Conservation (phyloP, 2,888 invertebrate genomes). For the Drosophila kambysellisi region DNA sequence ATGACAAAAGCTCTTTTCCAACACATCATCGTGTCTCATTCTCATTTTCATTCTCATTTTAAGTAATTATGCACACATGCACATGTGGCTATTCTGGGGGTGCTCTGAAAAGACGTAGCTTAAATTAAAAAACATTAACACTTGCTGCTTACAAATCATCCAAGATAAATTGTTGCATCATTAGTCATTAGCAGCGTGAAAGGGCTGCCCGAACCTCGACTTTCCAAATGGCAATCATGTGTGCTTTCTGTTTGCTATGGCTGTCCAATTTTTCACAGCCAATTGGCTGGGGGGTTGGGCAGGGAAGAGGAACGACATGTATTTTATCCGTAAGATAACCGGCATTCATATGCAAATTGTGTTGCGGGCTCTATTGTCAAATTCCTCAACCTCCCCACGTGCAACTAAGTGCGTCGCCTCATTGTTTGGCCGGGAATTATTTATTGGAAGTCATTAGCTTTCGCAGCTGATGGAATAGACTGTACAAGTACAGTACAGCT, state of each 20-base stretch:
- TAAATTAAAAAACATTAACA: constrained; percentile 69
- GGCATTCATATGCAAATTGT: constrained; percentile 61
- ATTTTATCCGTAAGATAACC: constrained; percentile 29
- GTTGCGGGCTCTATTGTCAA: constrained; percentile 33
- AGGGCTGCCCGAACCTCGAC: constrained; percentile 33
- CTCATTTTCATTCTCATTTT: constrained; percentile 11
- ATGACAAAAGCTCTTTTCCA: constrained; percentile 70
- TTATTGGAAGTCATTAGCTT: constrained; percentile 41
- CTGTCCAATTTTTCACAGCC: constrained; percentile 57
- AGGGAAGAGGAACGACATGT: constrained; percentile 14
- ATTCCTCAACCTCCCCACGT: background rate
- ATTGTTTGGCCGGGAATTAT: constrained; percentile 49
- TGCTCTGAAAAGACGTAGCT: constrained; percentile 8
- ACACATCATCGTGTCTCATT: constrained; percentile 36
- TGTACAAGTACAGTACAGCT: background rate
- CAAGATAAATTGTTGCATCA: constrained; percentile 75
- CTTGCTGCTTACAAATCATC: constrained; percentile 67
- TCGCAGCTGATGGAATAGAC: constrained; percentile 17
- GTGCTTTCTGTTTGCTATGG: constrained; percentile 54
- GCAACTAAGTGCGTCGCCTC: constrained; percentile 51
- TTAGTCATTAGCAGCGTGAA: constrained; percentile 71
- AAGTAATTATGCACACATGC: constrained; percentile 64
- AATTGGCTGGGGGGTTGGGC: constrained; percentile 34
- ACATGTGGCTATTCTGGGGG: background rate
- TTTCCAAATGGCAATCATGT: constrained; percentile 46